Conservation (phyloP, 2,888 invertebrate species). For the Drosophila pegasa region DNA sequence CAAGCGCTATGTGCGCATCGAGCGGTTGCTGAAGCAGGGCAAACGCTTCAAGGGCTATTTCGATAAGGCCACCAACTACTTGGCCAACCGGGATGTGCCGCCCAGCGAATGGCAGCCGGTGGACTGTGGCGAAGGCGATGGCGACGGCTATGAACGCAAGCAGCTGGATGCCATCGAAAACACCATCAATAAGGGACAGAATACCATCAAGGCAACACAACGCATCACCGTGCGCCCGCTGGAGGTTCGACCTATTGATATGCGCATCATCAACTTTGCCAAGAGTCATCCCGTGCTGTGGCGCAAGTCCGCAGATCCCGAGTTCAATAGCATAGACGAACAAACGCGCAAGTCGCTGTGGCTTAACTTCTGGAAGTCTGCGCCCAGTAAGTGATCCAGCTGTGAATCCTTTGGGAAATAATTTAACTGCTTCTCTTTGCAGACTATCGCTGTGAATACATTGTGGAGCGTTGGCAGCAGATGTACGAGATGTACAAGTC, state of each 20-base stretch:
- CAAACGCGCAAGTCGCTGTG: slow-evolving; percentile 77
- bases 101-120: slow-evolving; percentile 71
- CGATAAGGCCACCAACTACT: slow-evolving; percentile 82
- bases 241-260: slow-evolving; percentile 73
- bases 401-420: too few species aligned
- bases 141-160: slow-evolving; percentile 72
- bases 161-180: slow-evolving; percentile 79
- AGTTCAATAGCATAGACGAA: slow-evolving; percentile 78
- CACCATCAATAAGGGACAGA: slow-evolving; percentile 50
- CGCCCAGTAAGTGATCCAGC: slow-evolving; percentile 60
- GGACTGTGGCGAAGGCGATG: slow-evolving; percentile 80
- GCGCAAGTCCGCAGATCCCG: slow-evolving; percentile 78
- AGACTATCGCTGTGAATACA: slow-evolving; percentile 72
- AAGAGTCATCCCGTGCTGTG: slow-evolving; percentile 82
- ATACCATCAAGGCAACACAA: not conserved
- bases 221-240: slow-evolving; percentile 59
- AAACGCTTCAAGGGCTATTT: slow-evolving; percentile 82
- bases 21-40: slow-evolving; percentile 71
- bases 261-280: slow-evolving; percentile 81
- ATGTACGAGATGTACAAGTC: slow-evolving; percentile 83
- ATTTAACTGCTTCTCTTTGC: slow-evolving; percentile 5
- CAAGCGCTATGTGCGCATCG: slow-evolving; percentile 78
- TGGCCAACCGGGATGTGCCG: slow-evolving; percentile 76
- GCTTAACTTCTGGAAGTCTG: slow-evolving; percentile 77
- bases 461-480: slow-evolving; percentile 81